Evolutionary conservation across 1,140 invertebrate genomes (phyloP).

Genomic region (Brachionus sp.): DNA sequence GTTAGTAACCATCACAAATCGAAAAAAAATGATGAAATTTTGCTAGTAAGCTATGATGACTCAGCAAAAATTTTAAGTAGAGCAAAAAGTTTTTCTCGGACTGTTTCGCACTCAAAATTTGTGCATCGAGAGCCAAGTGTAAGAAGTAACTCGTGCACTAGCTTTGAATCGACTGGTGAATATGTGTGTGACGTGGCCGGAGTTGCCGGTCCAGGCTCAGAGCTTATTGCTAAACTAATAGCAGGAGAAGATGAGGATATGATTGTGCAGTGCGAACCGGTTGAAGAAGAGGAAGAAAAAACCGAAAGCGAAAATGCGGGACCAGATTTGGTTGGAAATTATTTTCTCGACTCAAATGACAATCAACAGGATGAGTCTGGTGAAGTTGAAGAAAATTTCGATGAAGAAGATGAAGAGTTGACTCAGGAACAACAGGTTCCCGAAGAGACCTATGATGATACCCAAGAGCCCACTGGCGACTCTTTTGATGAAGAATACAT

Average conservation of each 20-base stretch:
- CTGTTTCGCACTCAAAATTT: conserved; percentile 14
- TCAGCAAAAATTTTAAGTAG: background rate
- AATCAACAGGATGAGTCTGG: background rate
- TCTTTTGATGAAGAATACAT: conserved; percentile 40
- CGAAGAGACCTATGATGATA: background rate
- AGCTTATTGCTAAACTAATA: conserved; percentile 4
- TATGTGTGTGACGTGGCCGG: conserved; percentile 3
- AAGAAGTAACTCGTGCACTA: background rate
- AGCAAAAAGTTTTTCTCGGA: background rate
- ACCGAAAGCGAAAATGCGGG: background rate
- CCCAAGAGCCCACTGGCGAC: background rate
- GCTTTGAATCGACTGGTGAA: conserved; percentile 1
- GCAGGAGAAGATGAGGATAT: background rate
- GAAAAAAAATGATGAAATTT: conserved; percentile 32
- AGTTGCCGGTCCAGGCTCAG: conserved; percentile 18
- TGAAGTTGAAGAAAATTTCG: background rate
- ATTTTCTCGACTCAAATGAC: background rate
- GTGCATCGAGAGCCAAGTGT: background rate
- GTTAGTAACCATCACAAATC: background rate
- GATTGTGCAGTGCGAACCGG: background rate
- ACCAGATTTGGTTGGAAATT: background rate
- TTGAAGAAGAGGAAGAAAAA: background rate
- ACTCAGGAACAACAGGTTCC: background rate
- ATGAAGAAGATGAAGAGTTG: background rate
- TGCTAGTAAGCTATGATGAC: conserved; percentile 6